These are phyloP conservation scores for Ptyas mucosa DNA, from an alignment of 2,113 vertebrate species.

Conservation along the genomic window DNA sequence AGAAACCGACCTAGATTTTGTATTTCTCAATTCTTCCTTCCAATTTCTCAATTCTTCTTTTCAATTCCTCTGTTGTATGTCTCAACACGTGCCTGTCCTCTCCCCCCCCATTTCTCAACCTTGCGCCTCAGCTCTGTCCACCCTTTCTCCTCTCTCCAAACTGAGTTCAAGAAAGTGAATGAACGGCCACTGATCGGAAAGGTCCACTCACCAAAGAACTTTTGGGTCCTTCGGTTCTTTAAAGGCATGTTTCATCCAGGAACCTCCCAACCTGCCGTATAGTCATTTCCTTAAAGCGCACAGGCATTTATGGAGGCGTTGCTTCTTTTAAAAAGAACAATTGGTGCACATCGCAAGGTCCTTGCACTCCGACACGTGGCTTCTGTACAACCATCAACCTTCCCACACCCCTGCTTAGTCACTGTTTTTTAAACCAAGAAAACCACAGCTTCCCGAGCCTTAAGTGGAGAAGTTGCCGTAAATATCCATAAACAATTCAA, in stretches of 20 bases:
- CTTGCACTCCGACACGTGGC: neutral
- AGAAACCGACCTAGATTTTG: neutral
- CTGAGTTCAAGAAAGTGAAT: neutral
- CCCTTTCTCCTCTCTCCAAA: neutral
- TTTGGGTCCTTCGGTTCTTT: neutral
- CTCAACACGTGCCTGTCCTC: neutral
- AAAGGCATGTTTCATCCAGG: neutral
- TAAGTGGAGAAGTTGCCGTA: neutral
- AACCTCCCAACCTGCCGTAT: neutral
- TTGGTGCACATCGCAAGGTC: neutral
- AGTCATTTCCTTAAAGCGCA: neutral
- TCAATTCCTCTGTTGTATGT: neutral
- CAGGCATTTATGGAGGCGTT: too few relatives aligned
- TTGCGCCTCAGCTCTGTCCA: neutral
- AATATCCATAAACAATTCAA: neutral
- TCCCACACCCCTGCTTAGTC: neutral
- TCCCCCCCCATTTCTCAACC: neutral
- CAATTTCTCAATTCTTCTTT: neutral
- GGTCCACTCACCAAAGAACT: neutral
- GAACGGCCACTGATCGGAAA: neutral
- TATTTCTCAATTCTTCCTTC: neutral
- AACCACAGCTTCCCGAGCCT: neutral
- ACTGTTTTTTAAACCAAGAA: neutral
- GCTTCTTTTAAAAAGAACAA: neutral
- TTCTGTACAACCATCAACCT: neutral